These are phyloP conservation scores for Gortyna flavago DNA, from an alignment of 2,888 invertebrate species.

Conservation along the genomic window DNA sequence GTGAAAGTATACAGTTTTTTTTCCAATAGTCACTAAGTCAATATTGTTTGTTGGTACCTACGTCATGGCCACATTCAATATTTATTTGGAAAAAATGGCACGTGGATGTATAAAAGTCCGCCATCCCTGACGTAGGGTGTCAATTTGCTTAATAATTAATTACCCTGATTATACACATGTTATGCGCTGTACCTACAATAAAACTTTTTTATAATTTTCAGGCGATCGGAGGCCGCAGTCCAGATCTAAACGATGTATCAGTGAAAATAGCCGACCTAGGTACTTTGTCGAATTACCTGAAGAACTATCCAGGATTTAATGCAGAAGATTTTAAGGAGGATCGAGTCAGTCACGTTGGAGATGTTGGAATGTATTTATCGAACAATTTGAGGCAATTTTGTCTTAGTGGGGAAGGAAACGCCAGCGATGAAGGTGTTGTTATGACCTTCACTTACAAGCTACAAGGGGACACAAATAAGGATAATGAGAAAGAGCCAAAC, in stretches of 20 bases:
- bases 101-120: no score
- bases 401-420: constrained; percentile 59
- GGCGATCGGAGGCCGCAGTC: constrained; percentile 25
- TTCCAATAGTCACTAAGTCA: no score
- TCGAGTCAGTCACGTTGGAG: constrained; percentile 63
- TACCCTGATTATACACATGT: not conserved
- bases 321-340: constrained; percentile 65
- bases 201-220: constrained; percentile 29
- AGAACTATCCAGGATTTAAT: constrained; percentile 53
- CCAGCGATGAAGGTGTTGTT: constrained; percentile 70
- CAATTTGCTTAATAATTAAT: not conserved
- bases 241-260: constrained; percentile 28
- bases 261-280: constrained; percentile 28
- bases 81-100: no score
- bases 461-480: not conserved
- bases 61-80: no score
- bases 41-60: no score
- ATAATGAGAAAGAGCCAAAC: not conserved
- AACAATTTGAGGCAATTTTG: constrained; percentile 71
- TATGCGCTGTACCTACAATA: not conserved
- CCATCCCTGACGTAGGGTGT: not conserved
- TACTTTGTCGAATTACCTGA: constrained; percentile 24
- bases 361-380: constrained; percentile 72
- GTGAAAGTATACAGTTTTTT: no score
- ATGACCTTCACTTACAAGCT: constrained; percentile 64